Evolutionary conservation across 2,113 vertebrate genomes (phyloP).

Genomic region (Sceloporus tristichus): DNA sequence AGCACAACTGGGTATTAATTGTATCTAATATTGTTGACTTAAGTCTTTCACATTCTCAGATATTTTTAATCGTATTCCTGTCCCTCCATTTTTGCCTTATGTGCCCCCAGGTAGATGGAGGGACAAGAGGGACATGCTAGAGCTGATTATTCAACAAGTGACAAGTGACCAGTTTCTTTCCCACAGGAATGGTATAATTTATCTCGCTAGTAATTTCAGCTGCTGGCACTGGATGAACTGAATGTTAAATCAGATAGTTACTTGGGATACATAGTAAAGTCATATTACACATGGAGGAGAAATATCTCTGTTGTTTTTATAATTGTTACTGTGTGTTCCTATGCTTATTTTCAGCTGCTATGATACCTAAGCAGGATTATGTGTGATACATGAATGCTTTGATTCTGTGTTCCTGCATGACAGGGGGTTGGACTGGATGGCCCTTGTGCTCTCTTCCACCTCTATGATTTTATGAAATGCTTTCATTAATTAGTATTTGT

Average conservation of each 20-base stretch:
- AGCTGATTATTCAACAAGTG: conserved; percentile 48
- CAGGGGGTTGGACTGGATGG: too few species aligned
- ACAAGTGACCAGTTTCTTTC: conserved; percentile 51
- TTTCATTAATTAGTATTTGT: too few species aligned
- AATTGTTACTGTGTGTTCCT: neutral
- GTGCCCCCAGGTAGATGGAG: conserved; percentile 37
- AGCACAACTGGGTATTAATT: conserved; percentile 35
- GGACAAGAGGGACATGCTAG: conserved; percentile 15
- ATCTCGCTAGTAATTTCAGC: conserved; percentile 50
- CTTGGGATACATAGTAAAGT: conserved; percentile 47
- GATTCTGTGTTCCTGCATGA: too few species aligned
- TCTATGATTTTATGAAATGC: too few species aligned
- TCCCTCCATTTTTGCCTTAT: conserved; percentile 34
- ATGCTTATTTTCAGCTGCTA: neutral
- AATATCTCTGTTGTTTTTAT: conserved; percentile 4
- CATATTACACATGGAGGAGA: conserved; percentile 13
- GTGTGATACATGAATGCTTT: too few species aligned
- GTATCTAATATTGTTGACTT: conserved; percentile 36
- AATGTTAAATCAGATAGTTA: conserved; percentile 41
- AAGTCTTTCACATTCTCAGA: conserved; percentile 5
- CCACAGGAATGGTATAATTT: conserved; percentile 37
- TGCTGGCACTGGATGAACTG: conserved; percentile 38
- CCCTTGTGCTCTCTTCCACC: too few species aligned
- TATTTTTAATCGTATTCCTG: conserved; percentile 42
- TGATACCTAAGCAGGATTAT: neutral